Conservation (phyloP, 2,113 vertebrate genomes). For the Typhlomys cinereus region DNA sequence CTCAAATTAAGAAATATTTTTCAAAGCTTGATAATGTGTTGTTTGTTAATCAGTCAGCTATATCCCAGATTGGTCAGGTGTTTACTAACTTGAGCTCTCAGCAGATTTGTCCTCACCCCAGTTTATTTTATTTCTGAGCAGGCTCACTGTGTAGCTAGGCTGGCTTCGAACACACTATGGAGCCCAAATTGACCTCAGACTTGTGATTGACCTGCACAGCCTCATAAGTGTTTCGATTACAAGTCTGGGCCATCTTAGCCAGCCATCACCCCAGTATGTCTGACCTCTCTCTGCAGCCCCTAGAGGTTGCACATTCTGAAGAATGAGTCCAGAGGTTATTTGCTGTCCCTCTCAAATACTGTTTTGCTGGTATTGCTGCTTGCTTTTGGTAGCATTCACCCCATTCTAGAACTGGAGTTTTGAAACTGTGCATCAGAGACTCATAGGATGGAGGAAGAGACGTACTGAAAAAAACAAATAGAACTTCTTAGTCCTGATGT, state of each 20-base stretch:
- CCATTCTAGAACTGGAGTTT: slow-evolving; percentile 20
- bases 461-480: background rate
- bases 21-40: slow-evolving; percentile 1
- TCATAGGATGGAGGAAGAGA: background rate
- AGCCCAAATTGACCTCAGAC: background rate
- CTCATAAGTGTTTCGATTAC: background rate
- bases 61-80: background rate
- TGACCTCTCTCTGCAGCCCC: background rate
- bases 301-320: background rate
- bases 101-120: background rate
- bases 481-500: background rate
- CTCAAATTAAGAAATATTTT: slow-evolving; percentile 32
- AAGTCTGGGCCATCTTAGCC: too few relatives aligned
- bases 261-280: background rate
- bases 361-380: background rate
- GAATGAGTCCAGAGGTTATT: background rate
- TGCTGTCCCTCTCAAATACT: background rate
- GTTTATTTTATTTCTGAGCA: background rate
- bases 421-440: slow-evolving; percentile 10
- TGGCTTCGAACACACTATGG: background rate
- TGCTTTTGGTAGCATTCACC: background rate
- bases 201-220: background rate
- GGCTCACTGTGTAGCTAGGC: background rate
- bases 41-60: background rate
- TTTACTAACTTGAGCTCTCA: background rate